These are phyloP conservation scores for Adelognathus sp. DNA, from an alignment of 2,888 invertebrate genomes.

Conservation along the genomic window DNA sequence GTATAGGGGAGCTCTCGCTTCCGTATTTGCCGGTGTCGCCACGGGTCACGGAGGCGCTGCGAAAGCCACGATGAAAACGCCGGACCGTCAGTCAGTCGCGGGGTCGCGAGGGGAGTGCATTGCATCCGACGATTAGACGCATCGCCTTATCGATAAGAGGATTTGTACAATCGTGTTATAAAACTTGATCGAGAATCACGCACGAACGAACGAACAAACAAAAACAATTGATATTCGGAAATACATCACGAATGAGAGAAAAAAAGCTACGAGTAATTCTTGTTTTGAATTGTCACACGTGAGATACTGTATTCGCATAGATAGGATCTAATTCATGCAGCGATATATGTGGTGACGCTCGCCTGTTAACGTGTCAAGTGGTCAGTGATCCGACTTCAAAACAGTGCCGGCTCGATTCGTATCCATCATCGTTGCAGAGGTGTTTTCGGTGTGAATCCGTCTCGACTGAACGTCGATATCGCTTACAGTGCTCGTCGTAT, in stretches of 20 bases:
- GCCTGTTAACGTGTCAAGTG: slow-evolving; percentile 14
- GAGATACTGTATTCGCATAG: not conserved
- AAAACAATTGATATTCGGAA: not conserved
- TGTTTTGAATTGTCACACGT: slow-evolving; percentile 5
- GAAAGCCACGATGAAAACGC: slow-evolving; percentile 65
- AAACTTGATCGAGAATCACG: not conserved
- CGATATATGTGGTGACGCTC: not conserved
- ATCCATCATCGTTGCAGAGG: not conserved
- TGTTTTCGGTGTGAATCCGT: slow-evolving; percentile 2
- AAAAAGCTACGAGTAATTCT: not conserved
- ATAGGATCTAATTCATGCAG: not conserved
- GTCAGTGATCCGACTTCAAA: not conserved
- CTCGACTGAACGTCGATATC: not conserved
- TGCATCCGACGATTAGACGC: slow-evolving; percentile 58
- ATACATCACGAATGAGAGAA: not conserved
- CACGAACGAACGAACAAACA: not conserved
- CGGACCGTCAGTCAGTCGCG: slow-evolving; percentile 79
- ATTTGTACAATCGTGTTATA: not conserved
- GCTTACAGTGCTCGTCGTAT: slow-evolving; percentile 1
- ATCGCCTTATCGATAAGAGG: slow-evolving; percentile 23
- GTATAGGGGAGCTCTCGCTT: slow-evolving; percentile 44
- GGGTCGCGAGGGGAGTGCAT: slow-evolving; percentile 76
- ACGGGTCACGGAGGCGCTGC: slow-evolving; percentile 79
- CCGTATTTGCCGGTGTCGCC: slow-evolving; percentile 76
- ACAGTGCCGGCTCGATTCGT: slow-evolving; percentile 8